Evolutionary conservation across 2,888 invertebrate genomes (phyloP).

Genomic region (Sycophila texana): DNA sequence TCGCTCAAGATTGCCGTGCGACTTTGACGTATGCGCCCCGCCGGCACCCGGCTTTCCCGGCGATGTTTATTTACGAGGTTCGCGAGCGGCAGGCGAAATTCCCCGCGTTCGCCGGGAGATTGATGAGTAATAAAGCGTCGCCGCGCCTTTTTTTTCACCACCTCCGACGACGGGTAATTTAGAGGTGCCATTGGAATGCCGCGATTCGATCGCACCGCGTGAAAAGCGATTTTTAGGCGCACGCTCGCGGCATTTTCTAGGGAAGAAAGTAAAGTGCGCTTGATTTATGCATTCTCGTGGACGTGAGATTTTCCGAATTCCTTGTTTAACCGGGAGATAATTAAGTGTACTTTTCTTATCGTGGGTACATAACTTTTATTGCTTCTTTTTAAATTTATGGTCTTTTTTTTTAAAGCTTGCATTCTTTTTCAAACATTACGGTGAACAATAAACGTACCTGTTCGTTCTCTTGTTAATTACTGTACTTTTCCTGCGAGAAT

Average conservation of each 20-base stretch:
- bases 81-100: conserved; percentile 35
- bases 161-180: not conserved
- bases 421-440: no score
- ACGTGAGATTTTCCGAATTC: no score
- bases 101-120: conserved; percentile 20
- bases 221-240: not conserved
- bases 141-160: conserved; percentile 14
- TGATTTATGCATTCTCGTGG: no score
- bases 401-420: no score
- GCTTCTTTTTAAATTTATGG: no score
- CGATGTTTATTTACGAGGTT: conserved; percentile 45
- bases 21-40: conserved; percentile 33
- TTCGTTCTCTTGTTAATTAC: no score
- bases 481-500: no score
- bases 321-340: no score
- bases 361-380: no score
- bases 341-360: no score
- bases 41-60: conserved; percentile 6
- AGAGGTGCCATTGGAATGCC: not conserved
- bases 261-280: no score
- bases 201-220: not conserved
- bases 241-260: not conserved
- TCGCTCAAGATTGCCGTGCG: conserved; percentile 44
- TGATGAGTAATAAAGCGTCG: conserved; percentile 40
- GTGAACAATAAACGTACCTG: no score